A percentile compares a stretch with the other conserved stretches of the same genome.
Evolutionary conservation across 2,888 invertebrate genomes (phyloP).

Genomic region (Neoaliturus tenellus): DNA sequence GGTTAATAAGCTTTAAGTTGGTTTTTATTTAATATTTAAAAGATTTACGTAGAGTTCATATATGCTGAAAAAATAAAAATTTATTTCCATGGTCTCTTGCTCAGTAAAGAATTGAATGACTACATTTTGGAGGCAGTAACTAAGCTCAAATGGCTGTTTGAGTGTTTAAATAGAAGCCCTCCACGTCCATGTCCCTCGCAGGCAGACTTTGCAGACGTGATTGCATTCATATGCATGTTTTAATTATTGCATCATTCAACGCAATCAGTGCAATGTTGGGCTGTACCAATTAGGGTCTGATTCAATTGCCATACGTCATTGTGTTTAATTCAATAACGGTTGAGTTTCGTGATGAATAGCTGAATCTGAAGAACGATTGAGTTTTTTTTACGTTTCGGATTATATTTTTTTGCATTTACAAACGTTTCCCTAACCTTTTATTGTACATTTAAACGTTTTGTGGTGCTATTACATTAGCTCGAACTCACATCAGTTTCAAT

Average conservation of each 20-base stretch:
- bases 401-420: too few relatives aligned
- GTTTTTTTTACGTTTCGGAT: neutral
- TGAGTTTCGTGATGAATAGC: neutral
- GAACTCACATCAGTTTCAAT: too few relatives aligned
- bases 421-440: too few relatives aligned
- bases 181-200: neutral
- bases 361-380: neutral
- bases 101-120: too few relatives aligned
- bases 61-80: too few relatives aligned
- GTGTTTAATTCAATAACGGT: conserved; percentile 29
- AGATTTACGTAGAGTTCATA: too few relatives aligned
- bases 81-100: too few relatives aligned
- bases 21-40: too few relatives aligned
- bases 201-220: neutral
- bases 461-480: too few relatives aligned
- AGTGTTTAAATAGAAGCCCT: neutral
- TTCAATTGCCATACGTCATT: conserved; percentile 33
- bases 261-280: conserved; percentile 21
- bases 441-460: too few relatives aligned
- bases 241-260: conserved; percentile 31
- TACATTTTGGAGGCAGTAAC: neutral
- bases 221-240: conserved; percentile 29
- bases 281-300: conserved; percentile 14
- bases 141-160: neutral
- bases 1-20: too few relatives aligned